Base-by-base conservation (phyloP, 92 coral and sea anemone genomes). In the Actinernus sp. region DNA sequence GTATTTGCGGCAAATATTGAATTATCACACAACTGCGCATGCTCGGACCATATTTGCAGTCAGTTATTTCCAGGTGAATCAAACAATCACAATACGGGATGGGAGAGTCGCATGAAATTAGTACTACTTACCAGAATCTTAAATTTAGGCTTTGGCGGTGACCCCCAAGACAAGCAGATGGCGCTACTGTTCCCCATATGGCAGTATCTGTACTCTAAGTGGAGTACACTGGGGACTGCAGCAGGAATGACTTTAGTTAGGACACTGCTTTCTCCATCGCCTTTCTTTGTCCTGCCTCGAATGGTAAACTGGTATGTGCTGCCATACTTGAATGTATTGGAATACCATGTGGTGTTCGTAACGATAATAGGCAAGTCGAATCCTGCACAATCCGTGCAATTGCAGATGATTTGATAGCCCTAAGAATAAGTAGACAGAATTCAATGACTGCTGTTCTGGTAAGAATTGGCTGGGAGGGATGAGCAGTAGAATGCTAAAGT, bases 391-490 rank as follows among this genome's bases (percentile, higher is more conserved):
- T 45, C 52, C 22, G 21, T 17, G 52, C 52, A 45, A 5, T 45
- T 45, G 52, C 10, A 45, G 17, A 45, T 45, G 10, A 45, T 45
- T 45, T 45, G 52, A 23, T 8, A 45, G 4, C 52, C 52, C 52
- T 45, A 17, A 4, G 22, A 17, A n/a, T n/a, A n/a, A n/a, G n/a
- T n/a, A n/a, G n/a, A n/a, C n/a, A n/a, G n/a, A n/a, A n/a, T n/a
- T n/a, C n/a, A n/a, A n/a, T n/a, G n/a, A n/a, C n/a, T n/a, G n/a
- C n/a, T n/a, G n/a, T n/a, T n/a, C n/a, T n/a, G n/a, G n/a, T n/a
- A n/a, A n/a, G n/a, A n/a, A n/a, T n/a, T n/a, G n/a, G n/a, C n/a
- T n/a, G n/a, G n/a, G n/a, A n/a, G n/a, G n/a, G n/a, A n/a, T n/a
- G n/a, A n/a, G n/a, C n/a, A n/a, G n/a, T n/a, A n/a, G n/a, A n/a